A percentile compares a stretch with the other conserved stretches of the same genome.
phyloP scores from a whole-genome alignment of 2,113 vertebrate genomes.

The Planiliza haematocheilus region DNA sequence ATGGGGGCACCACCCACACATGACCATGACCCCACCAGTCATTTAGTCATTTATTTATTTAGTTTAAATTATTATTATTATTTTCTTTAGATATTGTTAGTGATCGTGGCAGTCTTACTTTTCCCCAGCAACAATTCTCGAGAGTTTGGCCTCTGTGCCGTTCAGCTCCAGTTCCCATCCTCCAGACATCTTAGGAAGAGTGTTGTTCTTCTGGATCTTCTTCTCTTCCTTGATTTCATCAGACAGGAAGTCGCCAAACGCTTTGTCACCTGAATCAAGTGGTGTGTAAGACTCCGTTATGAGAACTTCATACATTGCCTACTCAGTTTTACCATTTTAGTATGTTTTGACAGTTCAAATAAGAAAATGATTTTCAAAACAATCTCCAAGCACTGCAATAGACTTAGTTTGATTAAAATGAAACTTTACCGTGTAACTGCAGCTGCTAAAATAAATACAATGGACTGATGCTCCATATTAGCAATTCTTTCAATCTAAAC shows the following conservation, averaged over 20 bases:
- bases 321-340: no score
- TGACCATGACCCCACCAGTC: no score
- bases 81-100: background rate
- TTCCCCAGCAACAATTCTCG: slow-evolving; percentile 86
- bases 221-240: slow-evolving; percentile 96
- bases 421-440: background rate
- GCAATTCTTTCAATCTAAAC: background rate
- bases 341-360: background rate
- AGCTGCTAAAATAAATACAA: no score
- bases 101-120: slow-evolving; percentile 77
- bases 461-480: background rate
- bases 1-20: no score
- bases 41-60: no score
- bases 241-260: slow-evolving; percentile 89
- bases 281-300: background rate
- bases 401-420: background rate
- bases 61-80: no score
- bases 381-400: no score
- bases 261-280: slow-evolving; percentile 89
- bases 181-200: slow-evolving; percentile 92
- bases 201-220: slow-evolving; percentile 93
- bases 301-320: no score
- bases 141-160: slow-evolving; percentile 91
- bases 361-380: no score
- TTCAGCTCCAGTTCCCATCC: slow-evolving; percentile 93